Evolutionary conservation across 2,797 vertebrate species (phyloP), one percentile per base, ranked within the genome.

Genomic region (Hippoglossus hippoglossus): DNA sequence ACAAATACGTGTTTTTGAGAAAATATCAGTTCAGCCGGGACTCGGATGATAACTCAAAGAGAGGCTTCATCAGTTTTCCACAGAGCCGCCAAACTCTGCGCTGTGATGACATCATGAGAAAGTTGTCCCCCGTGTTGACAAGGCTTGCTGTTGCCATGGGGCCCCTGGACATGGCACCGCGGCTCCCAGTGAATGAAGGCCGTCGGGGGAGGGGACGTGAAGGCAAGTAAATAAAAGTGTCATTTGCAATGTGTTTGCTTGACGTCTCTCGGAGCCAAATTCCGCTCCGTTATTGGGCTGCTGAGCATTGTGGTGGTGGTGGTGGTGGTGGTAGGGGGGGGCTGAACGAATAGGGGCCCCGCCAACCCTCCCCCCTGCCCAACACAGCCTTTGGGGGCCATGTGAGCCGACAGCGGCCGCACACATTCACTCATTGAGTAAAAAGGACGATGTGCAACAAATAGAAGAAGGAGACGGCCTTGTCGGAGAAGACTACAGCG

Each of bases 31-130:
- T 18, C 41, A 18, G 41, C 28, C 22, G n/a, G 36, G 55, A 66
- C 54, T 26, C 51, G n/a, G n/a, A n/a, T 41, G 54, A 66, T 72
- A 71, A 67, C 54, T 67, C 49, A 16, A 19, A 11, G 5, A 34
- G 11, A 22, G 7, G 52, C 58, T 47, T 12, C 36, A 68, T 73
- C 60, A 67, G 63, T 24, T 55, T 72, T 73, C 73, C 56, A 6
- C 57, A 59, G 44, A 36, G 15, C 56, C 80, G 69, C 78, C 76
- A 80, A 70, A 55, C 78, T 67, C 13, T 6, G n/a, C n/a, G 31
- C 6, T 24, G 16, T 54, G 76, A 82, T 93, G 93, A 94, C 93
- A 93, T 95, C 93, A 95, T 94, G 93, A 94, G 93, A 95, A 95
- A 94, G 84, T 90, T 71, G 87, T 80, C 76, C 82, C 83, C 79